phyloP scores from a whole-genome alignment of 2,888 invertebrate species.

The Mactromeris polynyma region DNA sequence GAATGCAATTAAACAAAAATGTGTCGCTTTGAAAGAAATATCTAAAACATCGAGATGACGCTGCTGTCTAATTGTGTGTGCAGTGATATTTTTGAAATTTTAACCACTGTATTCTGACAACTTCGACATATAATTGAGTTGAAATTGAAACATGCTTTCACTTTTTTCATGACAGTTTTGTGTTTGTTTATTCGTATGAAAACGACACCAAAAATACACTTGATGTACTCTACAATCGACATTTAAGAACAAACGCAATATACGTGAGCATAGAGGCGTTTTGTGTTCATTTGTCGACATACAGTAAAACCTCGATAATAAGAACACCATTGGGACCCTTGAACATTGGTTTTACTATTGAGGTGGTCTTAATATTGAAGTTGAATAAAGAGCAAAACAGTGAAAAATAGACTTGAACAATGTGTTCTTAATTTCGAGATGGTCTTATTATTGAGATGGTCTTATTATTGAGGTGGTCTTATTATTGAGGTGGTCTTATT shows the following conservation, averaged over 20 bases:
- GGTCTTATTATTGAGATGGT: too few species aligned
- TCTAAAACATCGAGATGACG: background rate
- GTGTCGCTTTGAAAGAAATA: constrained; percentile 10
- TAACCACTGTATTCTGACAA: constrained; percentile 2
- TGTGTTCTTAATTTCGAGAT: too few species aligned
- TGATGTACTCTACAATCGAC: background rate
- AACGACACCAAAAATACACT: background rate
- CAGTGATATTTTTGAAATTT: background rate
- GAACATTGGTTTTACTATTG: too few species aligned
- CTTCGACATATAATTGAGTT: background rate
- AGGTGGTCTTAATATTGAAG: too few species aligned
- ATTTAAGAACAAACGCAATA: background rate
- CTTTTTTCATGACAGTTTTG: background rate
- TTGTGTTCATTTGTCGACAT: too few species aligned
- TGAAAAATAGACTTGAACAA: too few species aligned
- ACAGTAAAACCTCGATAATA: too few species aligned
- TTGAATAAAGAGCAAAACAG: too few species aligned
- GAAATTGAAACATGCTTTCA: constrained; percentile 6
- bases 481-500: too few species aligned
- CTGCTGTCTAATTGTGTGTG: background rate
- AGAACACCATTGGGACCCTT: too few species aligned
- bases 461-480: too few species aligned
- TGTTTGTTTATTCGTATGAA: constrained; percentile 7
- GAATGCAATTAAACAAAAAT: constrained; percentile 26
- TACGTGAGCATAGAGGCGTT: too few species aligned